Percentiles rank a stretch among this genome's conserved stretches.
Evolutionary conservation across 2,113 vertebrate species (phyloP).

Genomic region (Cinclus mexicanus): DNA sequence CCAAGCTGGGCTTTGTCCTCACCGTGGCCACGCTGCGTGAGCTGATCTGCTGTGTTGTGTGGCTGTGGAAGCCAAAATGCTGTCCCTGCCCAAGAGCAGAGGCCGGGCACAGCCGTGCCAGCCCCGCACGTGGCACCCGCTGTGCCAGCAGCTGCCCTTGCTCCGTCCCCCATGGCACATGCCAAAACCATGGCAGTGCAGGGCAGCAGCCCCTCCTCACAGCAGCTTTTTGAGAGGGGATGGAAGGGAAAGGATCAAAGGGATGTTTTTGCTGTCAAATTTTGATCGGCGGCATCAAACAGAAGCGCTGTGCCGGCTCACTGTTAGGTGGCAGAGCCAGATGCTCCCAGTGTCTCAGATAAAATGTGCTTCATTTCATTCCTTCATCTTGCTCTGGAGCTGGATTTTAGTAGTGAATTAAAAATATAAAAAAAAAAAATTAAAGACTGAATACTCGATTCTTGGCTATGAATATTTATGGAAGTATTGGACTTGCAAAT

Average conservation of each 20-base stretch:
- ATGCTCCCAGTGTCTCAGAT: not conserved
- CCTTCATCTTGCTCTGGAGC: not conserved
- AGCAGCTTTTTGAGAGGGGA: not conserved
- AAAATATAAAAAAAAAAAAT: not conserved
- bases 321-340: not conserved
- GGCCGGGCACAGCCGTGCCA: not conserved
- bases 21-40: not conserved
- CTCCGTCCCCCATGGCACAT: not conserved
- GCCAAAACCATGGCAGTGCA: not conserved
- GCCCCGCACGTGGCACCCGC: accelerated
- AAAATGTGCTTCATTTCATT: not conserved
- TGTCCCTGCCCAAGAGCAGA: not conserved
- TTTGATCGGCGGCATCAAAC: not conserved
- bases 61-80: not conserved
- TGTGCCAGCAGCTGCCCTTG: not conserved
- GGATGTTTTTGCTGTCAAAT: not conserved
- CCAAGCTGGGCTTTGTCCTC: not conserved
- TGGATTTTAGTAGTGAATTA: not conserved
- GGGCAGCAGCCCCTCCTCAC: accelerated
- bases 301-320: accelerated
- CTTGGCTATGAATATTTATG: slow-evolving; percentile 62
- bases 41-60: not conserved
- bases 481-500: slow-evolving; percentile 60
- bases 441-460: not conserved
- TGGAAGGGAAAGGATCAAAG: not conserved